Base-by-base conservation (phyloP, 2,797 vertebrate species). In the Potorous gilbertii region DNA sequence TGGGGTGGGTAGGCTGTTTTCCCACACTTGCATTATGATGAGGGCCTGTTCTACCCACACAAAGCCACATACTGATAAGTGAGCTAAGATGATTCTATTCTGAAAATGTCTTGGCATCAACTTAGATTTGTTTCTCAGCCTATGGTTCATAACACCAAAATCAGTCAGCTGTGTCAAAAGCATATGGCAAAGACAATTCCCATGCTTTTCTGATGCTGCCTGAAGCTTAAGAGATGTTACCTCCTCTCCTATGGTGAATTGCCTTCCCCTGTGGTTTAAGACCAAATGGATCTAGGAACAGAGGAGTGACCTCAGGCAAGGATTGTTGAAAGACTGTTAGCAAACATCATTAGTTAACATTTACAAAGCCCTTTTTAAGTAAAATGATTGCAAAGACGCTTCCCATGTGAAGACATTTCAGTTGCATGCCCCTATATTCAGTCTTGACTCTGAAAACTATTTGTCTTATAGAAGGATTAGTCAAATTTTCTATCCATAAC, bases 71-170 rank as follows among this genome's bases (percentile, higher is more conserved):
- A 91, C 59, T 57, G 24, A 93, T 62, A 56, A 59, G 12, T 55
- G n/a, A 56, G 55, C 62, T 54, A 74, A 90, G 91, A 95, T 92
- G 92, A 95, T 91, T 91, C 93, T 59, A 54, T 94, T 95, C 92
- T 92, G 55, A 94, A 55, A 28, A 90, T 55, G 91, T 93, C n/a
- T 95, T 94, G 87, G 54, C 52, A 91, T 94, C 91, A 92, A 95
- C 55, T 27, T 56, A 54, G 92, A 89, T 74, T 66, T 55, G 28
- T 93, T 94, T 96, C 56, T 52, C 40, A 57, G 91, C 14, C 46
- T 14, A 9, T 5, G 28, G 66, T 46, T 54, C 3, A 24, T 52
- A 94, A 59, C 28, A 89, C n/a, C 74, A 55, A 91, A 87, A 54
- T 9, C 54, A 93, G 66, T 6, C 29, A 94, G 40, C 50, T 16